Percentiles rank a stretch among this genome's conserved stretches.
These are phyloP conservation scores for Aricia agestis DNA, from an alignment of 1,140 invertebrate genomes.

Conservation along the genomic window DNA sequence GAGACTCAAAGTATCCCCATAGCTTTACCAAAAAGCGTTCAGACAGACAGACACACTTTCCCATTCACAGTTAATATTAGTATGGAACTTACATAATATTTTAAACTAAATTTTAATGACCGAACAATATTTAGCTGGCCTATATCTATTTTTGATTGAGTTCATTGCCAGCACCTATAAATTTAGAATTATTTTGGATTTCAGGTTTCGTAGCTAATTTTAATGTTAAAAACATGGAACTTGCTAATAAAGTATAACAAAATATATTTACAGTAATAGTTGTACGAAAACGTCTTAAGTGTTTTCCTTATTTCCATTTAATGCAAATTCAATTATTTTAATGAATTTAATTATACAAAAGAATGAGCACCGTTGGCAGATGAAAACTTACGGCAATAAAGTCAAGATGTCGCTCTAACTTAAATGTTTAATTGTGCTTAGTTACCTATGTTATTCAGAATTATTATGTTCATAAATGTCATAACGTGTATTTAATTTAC, in stretches of 20 bases:
- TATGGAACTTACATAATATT: too few species aligned
- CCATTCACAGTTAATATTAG: too few species aligned
- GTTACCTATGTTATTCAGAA: too few species aligned
- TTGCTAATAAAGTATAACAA: background rate
- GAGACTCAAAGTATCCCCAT: too few species aligned
- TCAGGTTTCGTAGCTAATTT: background rate
- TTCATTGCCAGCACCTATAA: background rate
- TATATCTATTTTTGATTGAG: background rate
- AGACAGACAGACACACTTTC: too few species aligned
- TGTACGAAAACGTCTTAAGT: background rate
- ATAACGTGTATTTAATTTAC: too few species aligned
- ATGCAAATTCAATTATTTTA: background rate
- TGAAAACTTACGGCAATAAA: too few species aligned
- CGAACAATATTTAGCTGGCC: background rate
- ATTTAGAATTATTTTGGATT: background rate
- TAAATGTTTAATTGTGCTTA: too few species aligned
- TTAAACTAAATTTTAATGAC: background rate
- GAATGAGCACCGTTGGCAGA: too few species aligned
- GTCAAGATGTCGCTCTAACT: too few species aligned
- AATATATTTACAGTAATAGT: background rate
- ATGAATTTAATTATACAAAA: background rate
- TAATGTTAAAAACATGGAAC: background rate
- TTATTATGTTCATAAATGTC: too few species aligned
- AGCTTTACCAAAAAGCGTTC: too few species aligned
- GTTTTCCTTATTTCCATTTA: background rate